Conservation (phyloP, 2,113 vertebrate species). For the Malurus alboscapulatus region DNA sequence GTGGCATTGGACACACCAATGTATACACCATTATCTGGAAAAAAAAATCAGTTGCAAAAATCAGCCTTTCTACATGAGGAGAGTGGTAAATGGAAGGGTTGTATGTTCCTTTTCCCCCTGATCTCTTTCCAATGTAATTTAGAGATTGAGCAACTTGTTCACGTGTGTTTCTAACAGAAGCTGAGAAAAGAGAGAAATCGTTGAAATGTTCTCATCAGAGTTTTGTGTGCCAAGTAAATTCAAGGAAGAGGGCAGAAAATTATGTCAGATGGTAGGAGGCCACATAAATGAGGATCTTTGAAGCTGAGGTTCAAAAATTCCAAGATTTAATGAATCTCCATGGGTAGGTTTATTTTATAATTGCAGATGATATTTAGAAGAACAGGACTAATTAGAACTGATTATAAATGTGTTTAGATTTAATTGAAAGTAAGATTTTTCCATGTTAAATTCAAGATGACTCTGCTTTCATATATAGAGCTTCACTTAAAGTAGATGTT, state of each 20-base stretch:
- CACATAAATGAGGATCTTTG: constrained; percentile 35
- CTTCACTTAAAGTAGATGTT: not conserved
- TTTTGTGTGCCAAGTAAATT: constrained; percentile 13
- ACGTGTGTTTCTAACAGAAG: not conserved
- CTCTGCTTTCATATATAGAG: not conserved
- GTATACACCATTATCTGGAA: not conserved
- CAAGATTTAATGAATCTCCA: constrained; percentile 65
- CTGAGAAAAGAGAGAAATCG: not conserved
- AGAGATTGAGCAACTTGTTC: not conserved
- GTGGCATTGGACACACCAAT: not conserved
- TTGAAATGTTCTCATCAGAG: not conserved
- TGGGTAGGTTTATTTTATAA: constrained; percentile 69
- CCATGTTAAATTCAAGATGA: constrained; percentile 37
- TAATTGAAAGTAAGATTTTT: constrained; percentile 62
- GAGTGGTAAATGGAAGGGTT: not conserved
- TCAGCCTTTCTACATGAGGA: not conserved
- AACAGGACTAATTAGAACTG: constrained; percentile 59
- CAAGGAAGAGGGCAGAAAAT: constrained; percentile 11
- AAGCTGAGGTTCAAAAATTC: constrained; percentile 61
- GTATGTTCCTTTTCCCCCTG: rapidly evolving
- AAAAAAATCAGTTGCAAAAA: not conserved
- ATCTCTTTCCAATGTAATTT: not conserved
- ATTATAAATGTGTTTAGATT: constrained; percentile 59
- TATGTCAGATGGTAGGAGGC: constrained; percentile 28
- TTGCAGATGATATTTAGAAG: constrained; percentile 68